Evolutionary conservation across 1,140 invertebrate genomes (phyloP), one percentile per base, ranked within the genome.

Genomic region (Ceratina calcarata): DNA sequence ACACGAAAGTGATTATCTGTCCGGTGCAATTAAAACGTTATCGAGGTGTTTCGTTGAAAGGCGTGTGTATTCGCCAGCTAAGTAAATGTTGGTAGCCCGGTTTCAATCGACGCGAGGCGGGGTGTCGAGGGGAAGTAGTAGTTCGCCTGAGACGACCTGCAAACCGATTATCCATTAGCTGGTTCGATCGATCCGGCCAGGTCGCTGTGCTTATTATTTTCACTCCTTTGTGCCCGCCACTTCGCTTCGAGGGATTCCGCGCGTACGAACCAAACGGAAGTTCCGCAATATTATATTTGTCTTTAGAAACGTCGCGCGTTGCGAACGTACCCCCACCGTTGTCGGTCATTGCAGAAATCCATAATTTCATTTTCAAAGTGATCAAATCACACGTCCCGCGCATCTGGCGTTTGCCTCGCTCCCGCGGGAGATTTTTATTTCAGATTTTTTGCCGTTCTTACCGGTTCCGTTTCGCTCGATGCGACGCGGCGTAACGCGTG

Each of bases 161-260:
- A 69, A 69, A 69, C 55, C 57, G 74, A 61, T 69, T 68, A 60
- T 51, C 66, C 74, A 77, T 77, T 69, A 77, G 32, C 12, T 65
- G 55, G 27, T 68, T 68, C 37, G 74, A 76, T 76, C 64, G 74
- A 60, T 4, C 18, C 32, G 74, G 55, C 4, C 6, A 6, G 12
- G 18, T 49, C 18, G 45, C 53, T 6, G 16, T 12, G 13, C 15
- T 6, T n/a, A 4, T 64, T 51, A 74, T 32, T 32, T 32, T 37
- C 60, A 16, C n/a, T 12, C 6, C 2, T 32, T 73, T 4, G 18
- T 16, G 2, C 6, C 13, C 3, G 22, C 6, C 24, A 8, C 2
- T 22, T 2, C 10, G 6, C 6, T 0, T 10, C 49, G 3, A 55
- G 58, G 1, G 60, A 53, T n/a, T 32, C 32, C 22, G 12, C 3